Conservation (phyloP, 2,113 vertebrate species). For the Ursus arctos region DNA sequence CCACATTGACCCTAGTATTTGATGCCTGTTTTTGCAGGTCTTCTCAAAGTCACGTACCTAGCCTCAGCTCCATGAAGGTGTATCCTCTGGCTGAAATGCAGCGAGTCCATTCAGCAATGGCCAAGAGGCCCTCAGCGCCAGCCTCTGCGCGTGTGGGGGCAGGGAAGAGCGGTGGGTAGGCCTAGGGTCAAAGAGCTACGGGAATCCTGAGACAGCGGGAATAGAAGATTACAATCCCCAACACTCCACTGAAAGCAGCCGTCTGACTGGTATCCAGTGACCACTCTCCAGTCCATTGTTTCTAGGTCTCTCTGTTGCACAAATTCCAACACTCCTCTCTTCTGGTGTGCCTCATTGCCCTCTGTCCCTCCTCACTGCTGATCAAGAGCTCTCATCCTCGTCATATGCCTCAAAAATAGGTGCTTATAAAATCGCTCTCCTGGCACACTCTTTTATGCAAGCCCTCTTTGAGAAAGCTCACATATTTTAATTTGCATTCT, state of each 20-base stretch:
- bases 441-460: background rate
- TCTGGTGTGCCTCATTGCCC: background rate
- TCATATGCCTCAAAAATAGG: background rate
- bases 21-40: background rate
- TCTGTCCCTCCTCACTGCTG: background rate
- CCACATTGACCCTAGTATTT: background rate
- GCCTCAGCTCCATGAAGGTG: background rate
- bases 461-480: background rate
- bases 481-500: background rate
- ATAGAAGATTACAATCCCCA: background rate
- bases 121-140: background rate
- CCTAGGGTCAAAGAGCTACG: background rate
- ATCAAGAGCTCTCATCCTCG: background rate
- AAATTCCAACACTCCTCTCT: background rate
- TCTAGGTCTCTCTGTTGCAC: background rate
- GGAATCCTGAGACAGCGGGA: background rate
- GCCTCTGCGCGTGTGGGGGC: too few species aligned
- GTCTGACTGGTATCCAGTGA: background rate
- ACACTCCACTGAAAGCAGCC: background rate
- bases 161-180: background rate
- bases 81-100: background rate
- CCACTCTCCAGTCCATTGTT: background rate
- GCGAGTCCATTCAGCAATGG: background rate
- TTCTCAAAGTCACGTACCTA: background rate
- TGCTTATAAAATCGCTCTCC: background rate